Conservation (phyloP, 2,113 vertebrate genomes). For the Notiomystis cincta region DNA sequence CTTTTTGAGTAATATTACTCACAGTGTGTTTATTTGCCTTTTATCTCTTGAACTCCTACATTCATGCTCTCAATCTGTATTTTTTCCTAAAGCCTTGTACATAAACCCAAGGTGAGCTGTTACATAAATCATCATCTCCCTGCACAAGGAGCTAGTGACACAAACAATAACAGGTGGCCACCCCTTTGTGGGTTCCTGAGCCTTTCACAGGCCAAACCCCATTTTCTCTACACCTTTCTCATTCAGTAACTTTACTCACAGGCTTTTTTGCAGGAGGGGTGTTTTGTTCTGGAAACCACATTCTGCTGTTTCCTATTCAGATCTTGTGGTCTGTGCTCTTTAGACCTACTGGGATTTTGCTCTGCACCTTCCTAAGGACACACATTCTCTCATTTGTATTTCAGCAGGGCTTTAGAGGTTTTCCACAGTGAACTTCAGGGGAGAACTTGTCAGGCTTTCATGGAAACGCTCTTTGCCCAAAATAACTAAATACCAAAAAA, state of each 20-base stretch:
- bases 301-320: not conserved
- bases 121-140: not conserved
- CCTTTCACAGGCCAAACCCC: not conserved
- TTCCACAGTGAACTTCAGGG: not conserved
- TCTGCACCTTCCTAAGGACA: not conserved
- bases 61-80: not conserved
- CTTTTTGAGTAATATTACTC: not conserved
- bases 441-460: not conserved
- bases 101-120: not conserved
- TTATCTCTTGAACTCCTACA: not conserved
- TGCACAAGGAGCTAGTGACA: not conserved
- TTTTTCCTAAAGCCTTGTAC: not conserved
- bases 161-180: not conserved
- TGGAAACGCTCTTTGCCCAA: not conserved
- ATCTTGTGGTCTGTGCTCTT: not conserved
- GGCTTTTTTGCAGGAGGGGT: not conserved
- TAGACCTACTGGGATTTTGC: not conserved
- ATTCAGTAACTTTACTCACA: not conserved
- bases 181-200: not conserved
- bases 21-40: not conserved
- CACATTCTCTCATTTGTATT: not conserved
- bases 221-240: not conserved
- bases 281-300: not conserved
- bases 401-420: not conserved
- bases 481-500: not conserved